These are phyloP conservation scores for Leptinotarsa haldemani DNA, from an alignment of 2,888 invertebrate species.

Conservation along the genomic window DNA sequence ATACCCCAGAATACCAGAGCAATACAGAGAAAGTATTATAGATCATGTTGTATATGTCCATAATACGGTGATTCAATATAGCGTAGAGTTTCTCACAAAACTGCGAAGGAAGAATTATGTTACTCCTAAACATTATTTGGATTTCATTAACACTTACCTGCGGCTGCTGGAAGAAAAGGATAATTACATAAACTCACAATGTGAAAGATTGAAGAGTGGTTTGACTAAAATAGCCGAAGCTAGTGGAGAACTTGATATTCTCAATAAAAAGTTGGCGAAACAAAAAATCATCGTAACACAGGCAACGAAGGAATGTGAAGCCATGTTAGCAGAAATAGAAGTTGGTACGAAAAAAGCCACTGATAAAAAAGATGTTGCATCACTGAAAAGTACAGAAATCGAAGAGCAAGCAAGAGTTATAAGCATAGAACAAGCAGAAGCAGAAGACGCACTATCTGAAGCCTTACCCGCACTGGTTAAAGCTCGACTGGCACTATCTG, in stretches of 20 bases:
- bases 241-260: constrained; percentile 80
- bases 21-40: constrained; percentile 75
- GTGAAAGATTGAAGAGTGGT: constrained; percentile 77
- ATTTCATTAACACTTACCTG: constrained; percentile 84
- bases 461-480: constrained; percentile 88
- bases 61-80: constrained; percentile 78
- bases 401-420: constrained; percentile 85
- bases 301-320: constrained; percentile 85
- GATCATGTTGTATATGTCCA: constrained; percentile 91
- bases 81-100: constrained; percentile 77
- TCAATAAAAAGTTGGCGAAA: constrained; percentile 83
- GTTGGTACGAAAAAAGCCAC: constrained; percentile 77
- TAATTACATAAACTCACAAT: constrained; percentile 72
- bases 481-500: constrained; percentile 82
- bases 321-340: constrained; percentile 81
- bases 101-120: constrained; percentile 87
- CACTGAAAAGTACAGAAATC: constrained; percentile 83
- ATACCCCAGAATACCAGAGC: constrained; percentile 62
- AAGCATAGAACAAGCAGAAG: constrained; percentile 84
- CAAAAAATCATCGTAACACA: constrained; percentile 86
- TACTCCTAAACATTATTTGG: constrained; percentile 92
- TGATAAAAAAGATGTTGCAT: constrained; percentile 83
- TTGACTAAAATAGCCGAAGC: constrained; percentile 89
- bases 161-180: constrained; percentile 80
- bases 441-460: constrained; percentile 81